Evolutionary conservation across 37 sponge, comb jelly and placozoan genomes (phyloP).

Genomic region (Axinella damicornis): DNA sequence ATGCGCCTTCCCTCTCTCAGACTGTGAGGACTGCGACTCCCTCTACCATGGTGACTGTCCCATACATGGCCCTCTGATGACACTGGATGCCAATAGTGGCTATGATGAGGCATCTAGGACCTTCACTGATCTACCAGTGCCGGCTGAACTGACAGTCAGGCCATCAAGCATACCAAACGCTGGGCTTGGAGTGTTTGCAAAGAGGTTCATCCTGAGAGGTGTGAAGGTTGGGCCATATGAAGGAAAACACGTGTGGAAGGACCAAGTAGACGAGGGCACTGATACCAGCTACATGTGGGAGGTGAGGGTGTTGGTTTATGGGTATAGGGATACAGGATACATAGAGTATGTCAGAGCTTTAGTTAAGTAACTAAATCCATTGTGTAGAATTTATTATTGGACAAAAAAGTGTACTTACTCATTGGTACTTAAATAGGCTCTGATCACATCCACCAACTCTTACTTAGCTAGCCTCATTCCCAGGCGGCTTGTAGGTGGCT

Average conservation of each 20-base stretch:
- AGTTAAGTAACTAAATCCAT: too few species aligned
- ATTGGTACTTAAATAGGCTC: too few species aligned
- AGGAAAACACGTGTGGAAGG: constrained; percentile 39
- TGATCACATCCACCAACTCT: too few species aligned
- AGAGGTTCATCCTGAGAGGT: constrained; percentile 49
- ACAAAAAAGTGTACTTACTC: too few species aligned
- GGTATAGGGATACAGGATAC: too few species aligned
- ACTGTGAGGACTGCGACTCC: constrained; percentile 70
- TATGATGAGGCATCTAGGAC: constrained; percentile 40
- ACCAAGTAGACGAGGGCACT: constrained; percentile 24
- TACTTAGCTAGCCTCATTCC: too few species aligned
- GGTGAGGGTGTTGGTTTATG: too few species aligned
- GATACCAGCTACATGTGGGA: constrained; percentile 85
- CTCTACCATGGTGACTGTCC: constrained; percentile 72
- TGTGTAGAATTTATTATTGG: too few species aligned
- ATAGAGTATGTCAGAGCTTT: too few species aligned
- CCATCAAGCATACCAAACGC: constrained; percentile 60
- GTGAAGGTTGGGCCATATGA: constrained; percentile 72
- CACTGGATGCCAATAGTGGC: constrained; percentile 49
- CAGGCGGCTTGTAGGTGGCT: too few species aligned
- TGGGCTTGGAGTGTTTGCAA: constrained; percentile 80
- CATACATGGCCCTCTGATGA: constrained; percentile 50
- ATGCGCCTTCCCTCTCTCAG: constrained; percentile 9
- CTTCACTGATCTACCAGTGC: constrained; percentile 61
- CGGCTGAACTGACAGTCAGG: constrained; percentile 72